phyloP scores from a whole-genome alignment of 2,797 vertebrate genomes.

The Helicolenus hilgendorfi region DNA sequence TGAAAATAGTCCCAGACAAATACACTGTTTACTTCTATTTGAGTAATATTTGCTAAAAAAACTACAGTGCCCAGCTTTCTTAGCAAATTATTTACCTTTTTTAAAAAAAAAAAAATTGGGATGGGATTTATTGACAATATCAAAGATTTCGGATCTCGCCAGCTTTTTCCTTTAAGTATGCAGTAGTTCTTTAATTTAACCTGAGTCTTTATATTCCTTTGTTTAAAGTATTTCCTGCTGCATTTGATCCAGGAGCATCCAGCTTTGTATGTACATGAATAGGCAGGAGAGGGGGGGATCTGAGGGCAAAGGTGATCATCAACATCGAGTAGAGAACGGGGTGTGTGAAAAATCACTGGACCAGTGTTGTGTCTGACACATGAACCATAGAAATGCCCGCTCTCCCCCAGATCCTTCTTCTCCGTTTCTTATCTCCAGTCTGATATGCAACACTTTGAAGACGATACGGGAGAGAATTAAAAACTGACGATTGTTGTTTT shows the following conservation, averaged over 20 bases:
- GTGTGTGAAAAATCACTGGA: conserved; percentile 77
- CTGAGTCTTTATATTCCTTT: background rate
- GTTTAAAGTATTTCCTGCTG: background rate
- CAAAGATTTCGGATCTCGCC: background rate
- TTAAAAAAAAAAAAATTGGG: background rate
- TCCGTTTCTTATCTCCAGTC: conserved; percentile 71
- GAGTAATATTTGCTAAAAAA: background rate
- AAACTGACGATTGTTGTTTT: conserved; percentile 45
- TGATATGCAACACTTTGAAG: conserved; percentile 83
- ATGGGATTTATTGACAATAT: background rate
- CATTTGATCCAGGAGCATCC: conserved; percentile 2
- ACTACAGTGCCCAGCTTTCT: background rate
- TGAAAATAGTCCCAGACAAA: background rate
- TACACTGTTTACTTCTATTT: background rate
- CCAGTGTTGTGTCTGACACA: conserved; percentile 63
- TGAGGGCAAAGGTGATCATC: conserved; percentile 23
- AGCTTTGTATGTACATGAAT: conserved; percentile 1
- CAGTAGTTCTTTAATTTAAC: background rate
- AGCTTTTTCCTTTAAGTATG: background rate
- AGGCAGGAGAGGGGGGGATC: background rate
- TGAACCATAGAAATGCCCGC: conserved; percentile 62
- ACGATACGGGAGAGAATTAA: conserved; percentile 64
- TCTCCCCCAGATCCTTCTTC: conserved; percentile 71
- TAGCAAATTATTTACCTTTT: background rate
- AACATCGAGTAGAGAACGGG: conserved; percentile 51